Percentiles rank a stretch among this genome's conserved stretches.
These are phyloP conservation scores for Tridacna gigas DNA, from an alignment of 2,888 invertebrate species.

Conservation along the genomic window DNA sequence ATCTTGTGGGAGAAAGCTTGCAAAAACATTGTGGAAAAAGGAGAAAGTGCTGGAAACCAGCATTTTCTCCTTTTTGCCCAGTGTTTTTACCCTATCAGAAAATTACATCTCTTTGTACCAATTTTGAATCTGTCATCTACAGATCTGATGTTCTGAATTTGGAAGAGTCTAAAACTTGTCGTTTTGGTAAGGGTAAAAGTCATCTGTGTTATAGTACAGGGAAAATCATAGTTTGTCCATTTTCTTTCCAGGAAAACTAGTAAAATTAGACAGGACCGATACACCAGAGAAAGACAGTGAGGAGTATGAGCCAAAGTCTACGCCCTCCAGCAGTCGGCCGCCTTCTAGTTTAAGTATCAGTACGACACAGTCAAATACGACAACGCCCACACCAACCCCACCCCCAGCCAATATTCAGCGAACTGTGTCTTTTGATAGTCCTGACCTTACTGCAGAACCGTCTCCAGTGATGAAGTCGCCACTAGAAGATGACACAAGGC, in stretches of 20 bases:
- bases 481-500: slow-evolving; percentile 62
- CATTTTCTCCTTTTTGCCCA: too few relatives aligned
- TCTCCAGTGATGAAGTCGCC: slow-evolving; percentile 59
- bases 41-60: too few relatives aligned
- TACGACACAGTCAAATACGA: slow-evolving; percentile 56
- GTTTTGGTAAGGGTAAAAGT: too few relatives aligned
- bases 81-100: too few relatives aligned
- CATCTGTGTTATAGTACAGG: too few relatives aligned
- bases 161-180: too few relatives aligned
- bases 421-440: slow-evolving; percentile 39
- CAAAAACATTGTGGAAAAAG: too few relatives aligned
- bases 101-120: too few relatives aligned
- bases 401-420: slow-evolving; percentile 43
- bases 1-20: too few relatives aligned
- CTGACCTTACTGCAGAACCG: slow-evolving; percentile 20
- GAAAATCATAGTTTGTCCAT: neutral
- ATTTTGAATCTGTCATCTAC: too few relatives aligned
- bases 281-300: slow-evolving; percentile 59
- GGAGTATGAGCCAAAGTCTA: slow-evolving; percentile 60
- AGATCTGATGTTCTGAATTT: neutral
- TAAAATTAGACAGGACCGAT: slow-evolving; percentile 53
- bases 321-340: slow-evolving; percentile 64
- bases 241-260: neutral
- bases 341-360: slow-evolving; percentile 60
- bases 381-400: slow-evolving; percentile 55